Evolutionary conservation across 2,888 invertebrate species (phyloP), one percentile per base, ranked within the genome.

Genomic region (Pandemis heparana): DNA sequence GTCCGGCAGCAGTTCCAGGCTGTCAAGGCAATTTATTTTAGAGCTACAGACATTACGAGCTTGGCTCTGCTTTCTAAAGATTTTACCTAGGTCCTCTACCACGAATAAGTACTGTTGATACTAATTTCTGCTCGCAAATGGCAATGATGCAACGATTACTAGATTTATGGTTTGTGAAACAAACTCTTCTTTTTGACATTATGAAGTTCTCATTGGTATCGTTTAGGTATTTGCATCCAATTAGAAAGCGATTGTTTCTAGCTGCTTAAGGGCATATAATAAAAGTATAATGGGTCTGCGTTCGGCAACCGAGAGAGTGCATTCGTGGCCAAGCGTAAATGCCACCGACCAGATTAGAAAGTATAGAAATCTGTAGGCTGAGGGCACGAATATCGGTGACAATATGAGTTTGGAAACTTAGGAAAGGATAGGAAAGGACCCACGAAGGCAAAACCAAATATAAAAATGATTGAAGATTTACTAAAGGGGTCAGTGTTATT

Each of bases 311-410:
- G 86, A 88, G 89, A 89, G 89, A 91, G 87, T 82, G 87, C 84
- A 84, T 84, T 89, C 86, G 86, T 86, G 86, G 84, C 83, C 87
- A 85, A 85, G 80, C 86, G 86, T 85, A 87, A 88, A 89, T 87
- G 83, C 85, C 84, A 80, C 80, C 78, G 80, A 83, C 83, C 83
- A 88, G 87, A 90, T 90, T 92, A 92, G 92, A 92, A 93, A 92
- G 92, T 90, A 69, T 65, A 86, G 90, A 91, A 90, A 90, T 82
- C 80, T 78, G 79, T 78, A 79, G 81, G 78, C 82, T 79, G 80
- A 87, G 85, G 87, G 85, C 85, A 79, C 79, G 60, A 82, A 82
- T 81, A 77, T 81, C 76, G 76, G 80, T 79, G 81, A 83, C 82
- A 83, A 80, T 67, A 61, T 71, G 41, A 67, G 66, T 67, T 67